A percentile compares a stretch with the other conserved stretches of the same genome.
Conservation (phyloP, 2,888 invertebrate genomes). For the Zonitis immaculata region DNA sequence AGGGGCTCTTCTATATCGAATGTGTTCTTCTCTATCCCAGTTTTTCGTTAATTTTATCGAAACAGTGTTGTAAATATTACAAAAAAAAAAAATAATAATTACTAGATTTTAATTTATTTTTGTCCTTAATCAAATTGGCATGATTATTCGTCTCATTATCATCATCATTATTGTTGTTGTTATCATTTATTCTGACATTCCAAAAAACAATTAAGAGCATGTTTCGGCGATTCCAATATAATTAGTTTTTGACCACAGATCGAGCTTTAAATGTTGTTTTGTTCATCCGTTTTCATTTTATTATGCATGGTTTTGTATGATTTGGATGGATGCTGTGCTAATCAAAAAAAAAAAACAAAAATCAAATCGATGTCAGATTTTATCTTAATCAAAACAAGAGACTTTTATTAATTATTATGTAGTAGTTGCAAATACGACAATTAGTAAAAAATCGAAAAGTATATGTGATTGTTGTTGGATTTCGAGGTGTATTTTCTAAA, state of each 20-base stretch:
- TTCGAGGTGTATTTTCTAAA: conserved; percentile 5
- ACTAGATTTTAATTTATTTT: neutral
- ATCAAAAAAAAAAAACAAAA: neutral
- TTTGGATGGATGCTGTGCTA: conserved; percentile 12
- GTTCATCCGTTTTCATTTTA: conserved; percentile 36
- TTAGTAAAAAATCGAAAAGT: neutral
- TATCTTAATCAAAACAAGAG: neutral
- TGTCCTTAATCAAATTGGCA: conserved; percentile 1
- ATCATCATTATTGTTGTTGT: neutral
- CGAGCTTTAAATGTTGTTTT: conserved; percentile 28
- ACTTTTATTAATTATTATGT: too few species aligned
- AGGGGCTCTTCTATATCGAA: conserved; percentile 21
- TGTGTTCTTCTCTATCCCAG: conserved; percentile 29
- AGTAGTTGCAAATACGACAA: too few species aligned
- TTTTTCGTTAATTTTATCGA: neutral
- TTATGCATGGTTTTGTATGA: conserved; percentile 13
- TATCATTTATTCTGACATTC: conserved; percentile 16
- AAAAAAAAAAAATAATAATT: too few species aligned
- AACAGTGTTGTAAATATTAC: conserved; percentile 1
- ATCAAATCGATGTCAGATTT: neutral
- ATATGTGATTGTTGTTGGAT: conserved; percentile 13
- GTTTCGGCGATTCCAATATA: conserved; percentile 10
- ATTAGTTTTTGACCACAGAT: conserved; percentile 18
- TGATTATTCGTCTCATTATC: conserved; percentile 6
- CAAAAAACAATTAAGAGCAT: conserved; percentile 21